Conservation (phyloP, 2,797 vertebrate genomes). For the Spea hammondii region DNA sequence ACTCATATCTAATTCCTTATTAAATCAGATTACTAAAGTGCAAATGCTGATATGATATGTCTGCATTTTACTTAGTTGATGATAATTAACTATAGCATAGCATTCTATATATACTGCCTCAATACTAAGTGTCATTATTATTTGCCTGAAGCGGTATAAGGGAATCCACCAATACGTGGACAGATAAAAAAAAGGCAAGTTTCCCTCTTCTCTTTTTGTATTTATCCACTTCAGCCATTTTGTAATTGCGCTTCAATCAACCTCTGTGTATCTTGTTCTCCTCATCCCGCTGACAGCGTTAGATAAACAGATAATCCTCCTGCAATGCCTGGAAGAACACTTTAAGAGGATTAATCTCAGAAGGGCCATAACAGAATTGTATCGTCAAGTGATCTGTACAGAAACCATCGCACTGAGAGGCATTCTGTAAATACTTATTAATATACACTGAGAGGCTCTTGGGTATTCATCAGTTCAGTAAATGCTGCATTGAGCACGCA, state of each 20-base stretch:
- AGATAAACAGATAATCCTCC: slow-evolving; percentile 49
- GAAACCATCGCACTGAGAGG: slow-evolving; percentile 40
- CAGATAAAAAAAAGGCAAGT: neutral
- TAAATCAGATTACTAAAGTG: neutral
- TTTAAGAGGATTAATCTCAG: slow-evolving; percentile 44
- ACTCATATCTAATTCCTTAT: no score
- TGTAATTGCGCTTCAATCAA: slow-evolving; percentile 16
- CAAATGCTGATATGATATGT: no score
- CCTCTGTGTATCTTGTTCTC: slow-evolving; percentile 42
- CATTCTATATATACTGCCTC: neutral
- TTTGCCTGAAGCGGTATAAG: no score
- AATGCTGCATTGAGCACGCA: slow-evolving; percentile 11
- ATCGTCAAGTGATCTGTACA: slow-evolving; percentile 48
- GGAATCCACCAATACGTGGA: neutral
- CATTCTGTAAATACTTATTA: slow-evolving; percentile 50
- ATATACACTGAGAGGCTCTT: slow-evolving; percentile 37
- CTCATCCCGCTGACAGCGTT: slow-evolving; percentile 35
- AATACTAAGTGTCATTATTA: neutral
- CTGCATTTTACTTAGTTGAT: no score
- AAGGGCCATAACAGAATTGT: slow-evolving; percentile 46
- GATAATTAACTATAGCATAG: no score
- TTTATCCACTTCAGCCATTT: slow-evolving; percentile 36
- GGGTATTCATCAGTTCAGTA: slow-evolving; percentile 21
- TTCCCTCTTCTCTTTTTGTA: neutral
- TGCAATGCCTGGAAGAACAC: slow-evolving; percentile 48